A percentile compares a stretch with the other conserved stretches of the same genome.
Evolutionary conservation across 1,140 invertebrate species (phyloP).

Genomic region (Drosophila baimaii): DNA sequence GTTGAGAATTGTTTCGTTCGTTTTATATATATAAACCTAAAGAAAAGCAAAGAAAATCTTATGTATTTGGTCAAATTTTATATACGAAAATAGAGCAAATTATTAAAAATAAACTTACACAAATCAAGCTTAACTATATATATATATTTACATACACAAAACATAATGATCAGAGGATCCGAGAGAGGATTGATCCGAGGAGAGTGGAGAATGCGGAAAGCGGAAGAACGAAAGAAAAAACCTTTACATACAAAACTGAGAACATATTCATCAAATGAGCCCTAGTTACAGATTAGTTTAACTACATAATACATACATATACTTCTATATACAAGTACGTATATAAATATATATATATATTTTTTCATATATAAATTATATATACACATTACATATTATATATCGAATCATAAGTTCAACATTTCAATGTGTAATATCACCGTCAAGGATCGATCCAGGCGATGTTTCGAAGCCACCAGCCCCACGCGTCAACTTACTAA

Average conservation of each 20-base stretch:
- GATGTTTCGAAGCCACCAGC: slow-evolving; percentile 42
- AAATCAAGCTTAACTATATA: slow-evolving; percentile 57
- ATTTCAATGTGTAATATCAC: slow-evolving; percentile 62
- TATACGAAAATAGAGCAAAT: slow-evolving; percentile 61
- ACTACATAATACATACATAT: slow-evolving; percentile 65
- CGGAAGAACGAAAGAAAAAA: slow-evolving; percentile 44
- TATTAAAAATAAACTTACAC: slow-evolving; percentile 53
- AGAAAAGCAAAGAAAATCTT: slow-evolving; percentile 21
- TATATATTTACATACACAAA: slow-evolving; percentile 53
- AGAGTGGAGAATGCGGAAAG: background rate
- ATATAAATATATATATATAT: slow-evolving; percentile 70
- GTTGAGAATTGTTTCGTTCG: slow-evolving; percentile 77
- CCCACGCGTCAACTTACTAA: slow-evolving; percentile 60
- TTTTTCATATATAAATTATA: slow-evolving; percentile 63
- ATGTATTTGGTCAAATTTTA: slow-evolving; percentile 75
- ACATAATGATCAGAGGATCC: slow-evolving; percentile 44
- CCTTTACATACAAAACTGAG: slow-evolving; percentile 71
- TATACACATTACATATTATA: slow-evolving; percentile 57
- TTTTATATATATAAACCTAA: slow-evolving; percentile 44
- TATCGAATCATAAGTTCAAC: slow-evolving; percentile 55
- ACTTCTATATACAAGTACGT: slow-evolving; percentile 36
- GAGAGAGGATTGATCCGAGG: slow-evolving; percentile 22
- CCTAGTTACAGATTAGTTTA: slow-evolving; percentile 82
- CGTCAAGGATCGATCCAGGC: slow-evolving; percentile 34
- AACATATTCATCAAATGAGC: slow-evolving; percentile 82